These are phyloP conservation scores for Diorhabda carinulata DNA, from an alignment of 1,140 invertebrate genomes.

Conservation along the genomic window DNA sequence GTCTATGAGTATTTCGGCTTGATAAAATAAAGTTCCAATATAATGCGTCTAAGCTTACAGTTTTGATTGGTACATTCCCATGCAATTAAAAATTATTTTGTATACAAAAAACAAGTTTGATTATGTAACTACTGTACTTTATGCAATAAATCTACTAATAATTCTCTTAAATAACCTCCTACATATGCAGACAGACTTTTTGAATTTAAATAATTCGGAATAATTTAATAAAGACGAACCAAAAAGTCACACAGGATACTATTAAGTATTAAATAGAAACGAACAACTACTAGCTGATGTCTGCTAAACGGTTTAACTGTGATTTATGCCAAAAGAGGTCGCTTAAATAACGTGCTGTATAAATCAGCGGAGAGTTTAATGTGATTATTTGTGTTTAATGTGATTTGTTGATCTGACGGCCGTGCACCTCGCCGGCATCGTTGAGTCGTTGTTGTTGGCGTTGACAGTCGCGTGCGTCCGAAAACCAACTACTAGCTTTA, in stretches of 20 bases:
- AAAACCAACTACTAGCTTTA: slow-evolving; percentile 23
- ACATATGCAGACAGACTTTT: no score
- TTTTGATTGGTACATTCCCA: no score
- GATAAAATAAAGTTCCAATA: no score
- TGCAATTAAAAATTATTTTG: no score
- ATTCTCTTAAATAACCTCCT: no score
- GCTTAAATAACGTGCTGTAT: slow-evolving; percentile 45
- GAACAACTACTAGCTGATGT: slow-evolving; percentile 29
- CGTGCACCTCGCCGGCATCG: slow-evolving; percentile 38
- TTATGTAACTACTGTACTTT: no score
- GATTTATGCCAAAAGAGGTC: slow-evolving; percentile 41
- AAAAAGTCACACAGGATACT: neutral
- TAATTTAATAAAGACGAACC: neutral
- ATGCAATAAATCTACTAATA: no score
- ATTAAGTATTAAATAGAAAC: slow-evolving; percentile 32
- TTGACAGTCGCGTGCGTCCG: slow-evolving; percentile 39
- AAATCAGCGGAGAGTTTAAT: slow-evolving; percentile 48
- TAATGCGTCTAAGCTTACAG: no score
- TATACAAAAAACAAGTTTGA: no score
- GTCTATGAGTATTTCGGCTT: no score
- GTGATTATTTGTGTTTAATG: slow-evolving; percentile 49
- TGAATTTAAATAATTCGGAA: neutral
- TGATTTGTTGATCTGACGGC: slow-evolving; percentile 47
- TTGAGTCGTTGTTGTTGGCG: slow-evolving; percentile 10
- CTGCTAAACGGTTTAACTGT: slow-evolving; percentile 41